Percentiles rank a stretch among this genome's conserved stretches.
phyloP scores from a whole-genome alignment of 2,113 vertebrate species.

The Strix aluco region DNA sequence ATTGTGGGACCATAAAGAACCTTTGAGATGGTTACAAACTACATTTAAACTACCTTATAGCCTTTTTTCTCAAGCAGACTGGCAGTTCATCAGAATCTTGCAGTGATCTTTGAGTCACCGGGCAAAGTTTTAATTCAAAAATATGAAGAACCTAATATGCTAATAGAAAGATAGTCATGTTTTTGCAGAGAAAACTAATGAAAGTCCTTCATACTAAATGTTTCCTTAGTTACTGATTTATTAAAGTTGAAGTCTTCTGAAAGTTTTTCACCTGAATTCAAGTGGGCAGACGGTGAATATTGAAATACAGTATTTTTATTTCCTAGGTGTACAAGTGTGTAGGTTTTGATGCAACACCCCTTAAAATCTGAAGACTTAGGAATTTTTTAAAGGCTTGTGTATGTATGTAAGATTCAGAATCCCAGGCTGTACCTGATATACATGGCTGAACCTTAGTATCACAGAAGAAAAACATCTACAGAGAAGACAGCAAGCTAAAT shows the following conservation, averaged over 20 bases:
- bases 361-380: neutral
- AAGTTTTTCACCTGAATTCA: neutral
- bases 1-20: neutral
- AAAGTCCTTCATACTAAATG: neutral
- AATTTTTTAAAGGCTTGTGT: neutral
- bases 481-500: neutral
- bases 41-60: neutral
- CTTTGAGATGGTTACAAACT: neutral
- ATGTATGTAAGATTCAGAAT: neutral
- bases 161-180: neutral
- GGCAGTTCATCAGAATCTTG: neutral
- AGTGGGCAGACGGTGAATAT: neutral
- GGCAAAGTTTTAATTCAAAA: neutral
- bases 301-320: neutral
- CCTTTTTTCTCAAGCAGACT: neutral
- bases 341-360: neutral
- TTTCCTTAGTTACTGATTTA: neutral
- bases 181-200: neutral
- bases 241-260: neutral
- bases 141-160: fast-evolving
- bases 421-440: neutral
- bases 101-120: neutral
- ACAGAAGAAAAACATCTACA: neutral
- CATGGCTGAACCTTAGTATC: neutral
- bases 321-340: neutral